Percentiles rank a stretch among this genome's conserved stretches.
Evolutionary conservation across 2,113 vertebrate species (phyloP).

Genomic region (Sterna hirundo): DNA sequence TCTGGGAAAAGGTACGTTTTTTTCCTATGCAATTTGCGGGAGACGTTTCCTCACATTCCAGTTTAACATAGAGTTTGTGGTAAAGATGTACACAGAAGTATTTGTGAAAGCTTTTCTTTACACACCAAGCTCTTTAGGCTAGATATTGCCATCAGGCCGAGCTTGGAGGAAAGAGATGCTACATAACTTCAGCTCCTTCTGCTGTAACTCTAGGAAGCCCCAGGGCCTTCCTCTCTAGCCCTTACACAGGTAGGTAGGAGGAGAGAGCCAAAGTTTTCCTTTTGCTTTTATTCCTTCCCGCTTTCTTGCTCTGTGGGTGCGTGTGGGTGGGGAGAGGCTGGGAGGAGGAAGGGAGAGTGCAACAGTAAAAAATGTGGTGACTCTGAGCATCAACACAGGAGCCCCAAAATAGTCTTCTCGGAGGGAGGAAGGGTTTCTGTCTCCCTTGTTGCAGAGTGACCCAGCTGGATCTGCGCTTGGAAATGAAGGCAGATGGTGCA

Average conservation of each 20-base stretch:
- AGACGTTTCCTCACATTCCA: background rate
- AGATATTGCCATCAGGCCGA: background rate
- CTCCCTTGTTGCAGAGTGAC: background rate
- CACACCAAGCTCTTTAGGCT: background rate
- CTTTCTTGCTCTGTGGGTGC: background rate
- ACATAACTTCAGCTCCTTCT: background rate
- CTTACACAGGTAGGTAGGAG: background rate
- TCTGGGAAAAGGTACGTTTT: background rate
- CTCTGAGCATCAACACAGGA: background rate
- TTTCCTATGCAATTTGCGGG: background rate
- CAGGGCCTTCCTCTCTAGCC: background rate
- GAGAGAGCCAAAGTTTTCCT: background rate
- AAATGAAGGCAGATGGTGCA: slow-evolving; percentile 9
- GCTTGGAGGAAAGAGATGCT: background rate
- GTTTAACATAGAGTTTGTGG: background rate
- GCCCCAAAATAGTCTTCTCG: background rate
- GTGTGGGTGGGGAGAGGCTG: background rate
- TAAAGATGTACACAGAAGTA: background rate
- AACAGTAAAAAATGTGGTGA: background rate
- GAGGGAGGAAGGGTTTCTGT: background rate
- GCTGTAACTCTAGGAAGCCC: background rate
- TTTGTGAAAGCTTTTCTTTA: background rate
- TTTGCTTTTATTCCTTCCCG: background rate
- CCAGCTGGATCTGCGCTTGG: background rate
- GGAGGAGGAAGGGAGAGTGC: background rate